A percentile compares a stretch with the other conserved stretches of the same genome.
phyloP scores from a whole-genome alignment of 2,888 invertebrate genomes.

The Sicus ferrugineus region DNA sequence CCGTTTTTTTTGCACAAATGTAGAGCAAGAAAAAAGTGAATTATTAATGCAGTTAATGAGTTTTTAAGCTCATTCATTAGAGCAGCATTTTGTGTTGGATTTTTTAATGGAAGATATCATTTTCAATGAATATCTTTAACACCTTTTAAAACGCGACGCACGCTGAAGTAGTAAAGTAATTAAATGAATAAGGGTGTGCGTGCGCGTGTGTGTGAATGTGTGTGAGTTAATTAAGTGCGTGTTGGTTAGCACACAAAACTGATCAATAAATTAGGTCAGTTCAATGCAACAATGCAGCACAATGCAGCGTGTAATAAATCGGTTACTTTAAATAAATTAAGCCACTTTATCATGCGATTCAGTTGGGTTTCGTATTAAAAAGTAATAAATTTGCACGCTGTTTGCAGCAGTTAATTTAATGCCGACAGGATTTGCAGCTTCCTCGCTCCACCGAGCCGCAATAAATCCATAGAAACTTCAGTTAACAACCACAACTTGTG shows the following conservation, averaged over 20 bases:
- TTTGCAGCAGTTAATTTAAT: slow-evolving; percentile 26
- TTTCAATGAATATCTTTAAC: too few species aligned
- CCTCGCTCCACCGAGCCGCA: neutral
- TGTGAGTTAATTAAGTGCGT: too few species aligned
- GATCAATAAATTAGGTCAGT: slow-evolving; percentile 23
- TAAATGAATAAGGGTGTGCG: too few species aligned
- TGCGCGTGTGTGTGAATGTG: too few species aligned
- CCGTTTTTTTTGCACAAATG: slow-evolving; percentile 7
- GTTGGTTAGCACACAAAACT: too few species aligned
- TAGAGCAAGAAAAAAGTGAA: neutral
- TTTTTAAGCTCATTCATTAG: slow-evolving; percentile 8
- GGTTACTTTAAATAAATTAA: slow-evolving; percentile 24
- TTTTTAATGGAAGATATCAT: slow-evolving; percentile 1
- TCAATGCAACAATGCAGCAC: too few species aligned
- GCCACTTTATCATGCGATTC: slow-evolving; percentile 4
- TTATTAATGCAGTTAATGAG: slow-evolving; percentile 16
- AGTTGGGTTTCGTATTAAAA: neutral
- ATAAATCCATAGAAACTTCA: neutral
- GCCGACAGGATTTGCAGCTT: neutral
- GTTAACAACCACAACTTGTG: neutral
- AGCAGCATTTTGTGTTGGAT: slow-evolving; percentile 3
- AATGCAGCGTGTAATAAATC: slow-evolving; percentile 4
- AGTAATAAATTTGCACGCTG: slow-evolving; percentile 9
- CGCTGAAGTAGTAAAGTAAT: neutral
- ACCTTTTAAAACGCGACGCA: too few species aligned